Conservation (phyloP, 2,797 vertebrate species). For the Rhabdophis nuchalis region DNA sequence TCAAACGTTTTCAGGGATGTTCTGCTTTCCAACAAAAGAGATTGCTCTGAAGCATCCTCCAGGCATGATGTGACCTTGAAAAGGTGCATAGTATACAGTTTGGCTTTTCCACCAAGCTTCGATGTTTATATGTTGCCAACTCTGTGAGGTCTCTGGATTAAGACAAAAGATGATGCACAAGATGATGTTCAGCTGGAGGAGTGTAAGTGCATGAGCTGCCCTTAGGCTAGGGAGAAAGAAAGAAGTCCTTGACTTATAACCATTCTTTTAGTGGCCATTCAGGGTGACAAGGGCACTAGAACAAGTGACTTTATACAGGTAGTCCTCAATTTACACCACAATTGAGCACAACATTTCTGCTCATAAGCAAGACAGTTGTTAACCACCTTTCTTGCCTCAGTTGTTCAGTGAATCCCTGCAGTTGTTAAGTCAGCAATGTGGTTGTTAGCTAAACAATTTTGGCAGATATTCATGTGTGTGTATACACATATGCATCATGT, state of each 20-base stretch:
- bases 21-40: neutral
- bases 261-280: neutral
- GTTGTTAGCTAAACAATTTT: too few species aligned
- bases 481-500: too few species aligned
- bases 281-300: neutral
- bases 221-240: neutral
- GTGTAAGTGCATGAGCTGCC: neutral
- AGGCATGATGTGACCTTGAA: neutral
- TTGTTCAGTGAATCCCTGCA: too few species aligned
- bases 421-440: too few species aligned
- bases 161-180: neutral
- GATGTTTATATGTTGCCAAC: neutral
- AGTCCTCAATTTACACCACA: neutral
- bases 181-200: neutral
- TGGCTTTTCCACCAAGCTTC: neutral
- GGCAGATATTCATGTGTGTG: too few species aligned
- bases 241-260: neutral
- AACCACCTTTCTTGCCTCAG: too few species aligned
- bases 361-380: too few species aligned
- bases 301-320: neutral
- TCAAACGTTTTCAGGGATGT: neutral
- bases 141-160: neutral
- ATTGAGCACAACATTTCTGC: neutral
- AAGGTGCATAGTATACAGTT: neutral
- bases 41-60: neutral